Conservation (phyloP, 2,113 vertebrate genomes). For the Lipophrys pholis region DNA sequence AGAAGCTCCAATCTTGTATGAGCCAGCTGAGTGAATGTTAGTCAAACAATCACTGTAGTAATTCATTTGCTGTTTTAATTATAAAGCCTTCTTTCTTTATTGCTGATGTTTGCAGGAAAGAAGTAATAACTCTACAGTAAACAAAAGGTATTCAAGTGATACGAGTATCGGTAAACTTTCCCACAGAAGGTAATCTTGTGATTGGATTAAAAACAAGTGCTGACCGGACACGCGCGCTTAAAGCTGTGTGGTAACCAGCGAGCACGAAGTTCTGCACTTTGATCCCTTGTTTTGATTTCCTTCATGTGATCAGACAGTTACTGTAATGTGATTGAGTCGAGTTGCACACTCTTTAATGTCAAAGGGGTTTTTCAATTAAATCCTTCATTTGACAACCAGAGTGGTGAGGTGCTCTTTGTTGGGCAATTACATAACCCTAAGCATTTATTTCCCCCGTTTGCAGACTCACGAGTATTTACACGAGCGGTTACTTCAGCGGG, state of each 20-base stretch:
- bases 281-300: background rate
- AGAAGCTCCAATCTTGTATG: background rate
- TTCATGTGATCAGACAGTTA: background rate
- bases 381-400: background rate
- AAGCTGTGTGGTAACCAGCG: too few species aligned
- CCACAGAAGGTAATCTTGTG: too few species aligned
- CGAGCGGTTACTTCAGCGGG: conserved; percentile 92
- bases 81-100: background rate
- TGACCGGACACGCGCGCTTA: background rate
- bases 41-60: background rate
- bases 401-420: background rate
- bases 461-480: conserved; percentile 96
- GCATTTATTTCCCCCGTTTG: background rate
- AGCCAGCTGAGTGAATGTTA: background rate
- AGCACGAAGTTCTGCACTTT: conserved; percentile 2
- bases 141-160: background rate
- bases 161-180: background rate
- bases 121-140: background rate
- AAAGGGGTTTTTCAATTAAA: background rate
- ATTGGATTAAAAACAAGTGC: background rate
- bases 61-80: background rate
- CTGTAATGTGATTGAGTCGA: background rate
- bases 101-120: background rate
- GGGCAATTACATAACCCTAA: too few species aligned
- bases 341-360: background rate